phyloP scores from a whole-genome alignment of 1,140 invertebrate genomes.

The Leptonema lineaticorne region DNA sequence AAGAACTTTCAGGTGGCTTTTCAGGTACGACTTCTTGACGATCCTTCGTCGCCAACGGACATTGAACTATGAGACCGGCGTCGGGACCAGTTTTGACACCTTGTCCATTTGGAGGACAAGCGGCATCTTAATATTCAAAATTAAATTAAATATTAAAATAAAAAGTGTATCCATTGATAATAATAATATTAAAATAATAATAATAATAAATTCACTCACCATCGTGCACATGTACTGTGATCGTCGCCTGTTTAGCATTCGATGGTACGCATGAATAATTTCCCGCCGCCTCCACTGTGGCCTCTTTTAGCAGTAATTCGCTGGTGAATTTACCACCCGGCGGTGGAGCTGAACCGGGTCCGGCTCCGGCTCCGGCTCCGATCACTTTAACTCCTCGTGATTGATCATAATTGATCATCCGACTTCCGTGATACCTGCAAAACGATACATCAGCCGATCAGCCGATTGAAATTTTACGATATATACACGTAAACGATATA shows the following conservation, averaged over 20 bases:
- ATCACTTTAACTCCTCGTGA: constrained; percentile 81
- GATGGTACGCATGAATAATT: constrained; percentile 72
- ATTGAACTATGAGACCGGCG: constrained; percentile 38
- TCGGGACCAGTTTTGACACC: constrained; percentile 24
- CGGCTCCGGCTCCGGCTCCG: constrained; percentile 55
- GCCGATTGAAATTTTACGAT: too few relatives aligned
- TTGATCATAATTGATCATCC: constrained; percentile 87
- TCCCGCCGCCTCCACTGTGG: constrained; percentile 60
- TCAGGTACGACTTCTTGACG: constrained; percentile 35
- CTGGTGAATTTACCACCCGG: constrained; percentile 51
- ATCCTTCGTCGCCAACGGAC: constrained; percentile 38
- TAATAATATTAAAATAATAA: neutral
- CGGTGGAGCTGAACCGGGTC: constrained; percentile 43
- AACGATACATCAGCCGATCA: neutral
- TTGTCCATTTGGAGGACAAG: constrained; percentile 31
- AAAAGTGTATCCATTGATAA: neutral
- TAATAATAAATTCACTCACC: constrained; percentile 42
- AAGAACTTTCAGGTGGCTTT: constrained; percentile 17
- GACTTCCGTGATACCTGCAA: constrained; percentile 76
- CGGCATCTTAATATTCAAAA: constrained; percentile 36
- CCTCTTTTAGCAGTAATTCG: constrained; percentile 59
- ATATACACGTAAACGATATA: too few relatives aligned
- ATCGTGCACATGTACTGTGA: constrained; percentile 67
- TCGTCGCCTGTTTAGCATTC: constrained; percentile 66
- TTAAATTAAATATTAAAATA: constrained; percentile 3